These are phyloP conservation scores for Emydoidea blandingii DNA, from an alignment of 2,797 vertebrate genomes.

Conservation along the genomic window DNA sequence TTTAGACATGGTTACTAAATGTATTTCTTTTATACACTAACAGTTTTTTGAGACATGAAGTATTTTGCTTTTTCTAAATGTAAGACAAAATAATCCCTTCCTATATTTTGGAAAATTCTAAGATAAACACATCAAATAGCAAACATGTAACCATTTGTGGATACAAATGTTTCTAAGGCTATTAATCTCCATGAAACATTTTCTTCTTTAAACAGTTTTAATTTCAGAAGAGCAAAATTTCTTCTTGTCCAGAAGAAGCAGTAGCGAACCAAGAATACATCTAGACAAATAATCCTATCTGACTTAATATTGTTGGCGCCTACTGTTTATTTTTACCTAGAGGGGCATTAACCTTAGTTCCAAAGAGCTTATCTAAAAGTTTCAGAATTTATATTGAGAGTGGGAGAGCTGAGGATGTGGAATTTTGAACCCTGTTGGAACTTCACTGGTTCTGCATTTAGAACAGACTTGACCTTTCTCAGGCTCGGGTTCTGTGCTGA, in stretches of 20 bases:
- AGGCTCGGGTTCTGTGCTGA: slow-evolving; percentile 65
- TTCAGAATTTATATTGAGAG: slow-evolving; percentile 46
- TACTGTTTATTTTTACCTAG: slow-evolving; percentile 5
- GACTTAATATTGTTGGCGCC: slow-evolving; percentile 14
- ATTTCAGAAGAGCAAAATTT: not conserved
- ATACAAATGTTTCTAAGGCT: not conserved
- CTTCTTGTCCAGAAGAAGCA: not conserved
- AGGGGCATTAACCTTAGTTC: slow-evolving; percentile 64
- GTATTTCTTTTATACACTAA: not conserved
- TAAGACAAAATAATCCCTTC: not conserved
- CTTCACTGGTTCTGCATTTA: slow-evolving; percentile 74
- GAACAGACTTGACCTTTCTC: slow-evolving; percentile 81
- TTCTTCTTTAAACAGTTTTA: not conserved
- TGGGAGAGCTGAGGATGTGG: slow-evolving; percentile 50
- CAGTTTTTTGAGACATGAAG: not conserved
- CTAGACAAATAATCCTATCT: slow-evolving; percentile 7
- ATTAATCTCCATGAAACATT: not conserved
- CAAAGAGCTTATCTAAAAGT: slow-evolving; percentile 64
- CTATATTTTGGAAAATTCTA: not conserved
- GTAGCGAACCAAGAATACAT: not conserved
- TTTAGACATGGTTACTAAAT: not conserved
- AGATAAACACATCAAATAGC: not conserved
- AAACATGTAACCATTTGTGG: not conserved
- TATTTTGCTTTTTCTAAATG: rapidly evolving
- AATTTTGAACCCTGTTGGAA: slow-evolving; percentile 47